Conservation (phyloP, 1,140 invertebrate species). For the Grapholita molesta region DNA sequence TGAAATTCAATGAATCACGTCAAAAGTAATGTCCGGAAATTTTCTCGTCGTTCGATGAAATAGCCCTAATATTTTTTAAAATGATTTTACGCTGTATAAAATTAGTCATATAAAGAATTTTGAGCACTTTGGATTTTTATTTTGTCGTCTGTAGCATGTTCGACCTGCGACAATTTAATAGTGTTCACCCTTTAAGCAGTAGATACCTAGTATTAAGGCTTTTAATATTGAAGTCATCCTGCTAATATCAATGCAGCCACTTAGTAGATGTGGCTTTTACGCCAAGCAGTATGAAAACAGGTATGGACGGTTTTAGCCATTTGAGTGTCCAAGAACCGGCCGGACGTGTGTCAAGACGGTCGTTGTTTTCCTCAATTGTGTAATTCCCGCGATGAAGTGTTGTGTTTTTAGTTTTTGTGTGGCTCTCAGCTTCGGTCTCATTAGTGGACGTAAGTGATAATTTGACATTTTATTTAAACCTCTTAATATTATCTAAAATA, state of each 20-base stretch:
- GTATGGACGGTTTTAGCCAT: background rate
- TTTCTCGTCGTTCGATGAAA: no score
- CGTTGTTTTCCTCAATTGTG: background rate
- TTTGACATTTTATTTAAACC: background rate
- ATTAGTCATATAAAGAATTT: no score
- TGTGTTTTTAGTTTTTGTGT: background rate
- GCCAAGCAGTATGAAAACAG: background rate
- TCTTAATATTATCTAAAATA: no score
- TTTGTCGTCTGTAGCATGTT: no score
- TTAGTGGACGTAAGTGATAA: slow-evolving; percentile 13
- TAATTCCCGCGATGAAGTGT: background rate
- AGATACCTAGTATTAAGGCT: background rate
- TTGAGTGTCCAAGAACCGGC: background rate
- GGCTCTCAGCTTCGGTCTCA: background rate
- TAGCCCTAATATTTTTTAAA: no score
- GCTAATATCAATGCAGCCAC: background rate
- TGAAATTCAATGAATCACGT: no score
- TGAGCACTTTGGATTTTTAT: no score
- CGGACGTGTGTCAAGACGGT: background rate
- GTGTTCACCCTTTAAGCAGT: no score
- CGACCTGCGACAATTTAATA: no score
- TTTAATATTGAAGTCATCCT: background rate
- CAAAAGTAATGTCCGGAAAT: no score
- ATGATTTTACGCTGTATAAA: no score
- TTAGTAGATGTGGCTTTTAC: background rate